These are phyloP conservation scores for Myiothlypis coronata DNA, from an alignment of 2,797 vertebrate species.

Conservation along the genomic window DNA sequence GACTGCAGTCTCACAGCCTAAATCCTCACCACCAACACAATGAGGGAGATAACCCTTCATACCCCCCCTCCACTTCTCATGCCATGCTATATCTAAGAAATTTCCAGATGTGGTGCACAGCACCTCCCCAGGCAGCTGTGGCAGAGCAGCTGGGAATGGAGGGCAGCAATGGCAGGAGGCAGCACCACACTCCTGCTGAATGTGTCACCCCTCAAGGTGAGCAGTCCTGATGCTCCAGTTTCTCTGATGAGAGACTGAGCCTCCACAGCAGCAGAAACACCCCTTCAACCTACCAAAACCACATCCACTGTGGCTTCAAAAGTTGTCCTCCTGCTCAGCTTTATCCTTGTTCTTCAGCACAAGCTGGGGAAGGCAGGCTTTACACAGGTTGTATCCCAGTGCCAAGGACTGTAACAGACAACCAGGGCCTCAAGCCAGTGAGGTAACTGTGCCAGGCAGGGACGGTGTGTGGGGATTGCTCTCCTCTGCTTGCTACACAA, in stretches of 20 bases:
- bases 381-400: neutral
- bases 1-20: neutral
- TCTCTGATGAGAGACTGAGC: neutral
- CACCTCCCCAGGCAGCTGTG: neutral
- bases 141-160: neutral
- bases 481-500: neutral
- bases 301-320: neutral
- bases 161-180: neutral
- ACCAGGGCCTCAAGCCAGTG: fast-evolving
- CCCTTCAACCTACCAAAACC: neutral
- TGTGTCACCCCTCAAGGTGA: fast-evolving
- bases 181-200: neutral
- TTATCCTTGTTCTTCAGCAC: neutral
- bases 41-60: neutral
- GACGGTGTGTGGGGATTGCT: fast-evolving
- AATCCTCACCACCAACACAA: neutral
- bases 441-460: neutral
- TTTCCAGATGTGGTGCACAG: neutral
- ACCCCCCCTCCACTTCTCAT: neutral
- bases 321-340: neutral
- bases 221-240: fast-evolving
- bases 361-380: neutral
- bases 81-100: neutral
- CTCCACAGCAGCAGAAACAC: neutral
- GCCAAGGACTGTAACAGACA: neutral